Percentiles rank a stretch among this genome's conserved stretches.
Evolutionary conservation across 2,888 invertebrate species (phyloP).

Genomic region (Erpobdella octoculata): DNA sequence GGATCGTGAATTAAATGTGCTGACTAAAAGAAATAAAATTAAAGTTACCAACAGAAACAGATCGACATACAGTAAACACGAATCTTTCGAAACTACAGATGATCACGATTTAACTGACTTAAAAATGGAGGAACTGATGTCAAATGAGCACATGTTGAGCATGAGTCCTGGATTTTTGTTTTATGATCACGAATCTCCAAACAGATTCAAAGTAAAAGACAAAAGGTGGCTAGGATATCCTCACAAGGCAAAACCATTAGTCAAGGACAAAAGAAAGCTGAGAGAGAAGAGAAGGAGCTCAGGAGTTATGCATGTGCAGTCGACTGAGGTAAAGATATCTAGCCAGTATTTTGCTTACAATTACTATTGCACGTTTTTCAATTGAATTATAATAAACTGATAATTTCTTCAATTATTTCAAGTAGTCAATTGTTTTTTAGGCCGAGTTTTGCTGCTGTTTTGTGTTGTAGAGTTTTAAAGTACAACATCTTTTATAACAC

Average conservation of each 20-base stretch:
- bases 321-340: slow-evolving; percentile 59
- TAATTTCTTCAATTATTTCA: too few species aligned
- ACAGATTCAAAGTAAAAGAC: slow-evolving; percentile 52
- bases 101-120: slow-evolving; percentile 36
- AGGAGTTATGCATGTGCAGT: slow-evolving; percentile 58
- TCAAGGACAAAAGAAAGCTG: slow-evolving; percentile 58
- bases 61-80: slow-evolving; percentile 28
- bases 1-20: slow-evolving; percentile 56
- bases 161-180: slow-evolving; percentile 34
- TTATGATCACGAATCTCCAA: slow-evolving; percentile 35
- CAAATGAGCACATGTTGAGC: slow-evolving; percentile 21
- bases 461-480: too few species aligned
- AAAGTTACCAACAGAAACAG: slow-evolving; percentile 52
- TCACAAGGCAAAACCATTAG: slow-evolving; percentile 55
- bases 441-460: too few species aligned
- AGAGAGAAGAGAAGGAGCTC: slow-evolving; percentile 59
- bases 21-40: slow-evolving; percentile 56
- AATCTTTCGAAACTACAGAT: slow-evolving; percentile 37
- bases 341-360: background rate
- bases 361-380: too few species aligned
- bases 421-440: too few species aligned
- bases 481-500: too few species aligned
- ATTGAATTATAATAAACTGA: too few species aligned
- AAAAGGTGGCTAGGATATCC: slow-evolving; percentile 55
- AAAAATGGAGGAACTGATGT: slow-evolving; percentile 29